Percentiles rank a stretch among this genome's conserved stretches.
phyloP scores from a whole-genome alignment of 2,888 invertebrate genomes.

The Trypoxylon attenuatum region DNA sequence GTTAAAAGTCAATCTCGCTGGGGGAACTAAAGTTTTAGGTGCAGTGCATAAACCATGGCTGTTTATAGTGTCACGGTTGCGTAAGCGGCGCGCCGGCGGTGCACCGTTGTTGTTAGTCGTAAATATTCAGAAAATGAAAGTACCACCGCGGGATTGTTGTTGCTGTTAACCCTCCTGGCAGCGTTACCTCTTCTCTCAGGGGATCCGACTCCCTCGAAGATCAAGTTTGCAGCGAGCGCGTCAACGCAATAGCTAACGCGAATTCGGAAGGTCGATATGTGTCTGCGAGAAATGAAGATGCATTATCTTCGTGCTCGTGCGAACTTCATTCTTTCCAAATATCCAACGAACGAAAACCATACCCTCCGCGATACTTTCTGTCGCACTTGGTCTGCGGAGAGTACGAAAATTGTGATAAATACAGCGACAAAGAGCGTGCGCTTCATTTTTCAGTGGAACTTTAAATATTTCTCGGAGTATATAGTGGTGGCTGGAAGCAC shows the following conservation, averaged over 20 bases:
- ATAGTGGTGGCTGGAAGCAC: no score
- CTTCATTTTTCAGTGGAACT: no score
- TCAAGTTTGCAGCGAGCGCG: conserved; percentile 11
- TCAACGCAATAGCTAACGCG: neutral
- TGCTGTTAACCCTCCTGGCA: conserved; percentile 25
- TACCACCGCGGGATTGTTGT: conserved; percentile 8
- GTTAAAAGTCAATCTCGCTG: neutral
- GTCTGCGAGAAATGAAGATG: neutral
- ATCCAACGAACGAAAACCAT: no score
- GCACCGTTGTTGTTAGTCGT: no score
- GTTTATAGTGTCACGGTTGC: neutral
- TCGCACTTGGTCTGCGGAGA: no score
- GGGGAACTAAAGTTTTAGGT: neutral
- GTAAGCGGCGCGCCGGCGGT: conserved; percentile 5
- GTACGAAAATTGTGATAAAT: no score
- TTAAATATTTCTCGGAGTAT: no score
- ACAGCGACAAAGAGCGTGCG: no score
- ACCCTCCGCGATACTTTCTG: no score
- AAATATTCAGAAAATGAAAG: conserved; percentile 29
- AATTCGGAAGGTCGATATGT: neutral
- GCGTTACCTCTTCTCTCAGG: conserved; percentile 20
- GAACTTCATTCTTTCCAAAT: no score
- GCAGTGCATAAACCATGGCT: conserved; percentile 1
- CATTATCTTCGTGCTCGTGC: neutral
- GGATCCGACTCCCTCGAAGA: conserved; percentile 17